Evolutionary conservation across 1,140 invertebrate genomes (phyloP).

Genomic region (Rhagoletis pomonella): DNA sequence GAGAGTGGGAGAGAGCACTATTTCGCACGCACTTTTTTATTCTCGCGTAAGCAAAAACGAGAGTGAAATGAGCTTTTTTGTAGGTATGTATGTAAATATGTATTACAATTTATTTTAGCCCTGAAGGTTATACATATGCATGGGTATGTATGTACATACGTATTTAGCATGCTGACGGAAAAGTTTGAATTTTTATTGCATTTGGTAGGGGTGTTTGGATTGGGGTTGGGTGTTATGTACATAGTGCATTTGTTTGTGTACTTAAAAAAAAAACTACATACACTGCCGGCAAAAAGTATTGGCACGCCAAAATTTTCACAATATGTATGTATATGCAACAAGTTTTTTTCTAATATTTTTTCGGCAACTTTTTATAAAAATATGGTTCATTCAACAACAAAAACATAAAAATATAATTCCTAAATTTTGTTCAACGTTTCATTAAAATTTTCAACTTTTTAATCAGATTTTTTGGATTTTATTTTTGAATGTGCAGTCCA

Average conservation of each 20-base stretch:
- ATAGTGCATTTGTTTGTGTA: not conserved
- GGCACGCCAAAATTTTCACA: not conserved
- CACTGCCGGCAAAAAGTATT: too few species aligned
- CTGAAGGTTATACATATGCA: not conserved
- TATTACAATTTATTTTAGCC: not conserved
- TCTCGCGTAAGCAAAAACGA: not conserved
- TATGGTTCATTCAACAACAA: too few species aligned
- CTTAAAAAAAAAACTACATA: too few species aligned
- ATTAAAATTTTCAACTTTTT: too few species aligned
- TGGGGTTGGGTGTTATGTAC: not conserved
- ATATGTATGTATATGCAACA: not conserved
- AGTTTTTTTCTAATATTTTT: too few species aligned
- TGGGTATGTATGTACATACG: not conserved
- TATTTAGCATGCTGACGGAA: not conserved
- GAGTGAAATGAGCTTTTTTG: slow-evolving; percentile 43
- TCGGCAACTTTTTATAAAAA: too few species aligned
- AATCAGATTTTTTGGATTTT: too few species aligned
- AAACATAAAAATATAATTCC: too few species aligned
- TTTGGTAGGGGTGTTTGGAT: not conserved
- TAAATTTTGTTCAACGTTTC: too few species aligned
- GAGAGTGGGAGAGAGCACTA: too few species aligned
- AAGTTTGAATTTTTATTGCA: slow-evolving; percentile 14
- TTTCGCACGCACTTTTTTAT: not conserved
- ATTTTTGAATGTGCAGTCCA: too few species aligned
- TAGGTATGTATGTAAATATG: too few species aligned